Base-by-base conservation (phyloP, 1,140 invertebrate genomes). In the Drosophila bocqueti region DNA sequence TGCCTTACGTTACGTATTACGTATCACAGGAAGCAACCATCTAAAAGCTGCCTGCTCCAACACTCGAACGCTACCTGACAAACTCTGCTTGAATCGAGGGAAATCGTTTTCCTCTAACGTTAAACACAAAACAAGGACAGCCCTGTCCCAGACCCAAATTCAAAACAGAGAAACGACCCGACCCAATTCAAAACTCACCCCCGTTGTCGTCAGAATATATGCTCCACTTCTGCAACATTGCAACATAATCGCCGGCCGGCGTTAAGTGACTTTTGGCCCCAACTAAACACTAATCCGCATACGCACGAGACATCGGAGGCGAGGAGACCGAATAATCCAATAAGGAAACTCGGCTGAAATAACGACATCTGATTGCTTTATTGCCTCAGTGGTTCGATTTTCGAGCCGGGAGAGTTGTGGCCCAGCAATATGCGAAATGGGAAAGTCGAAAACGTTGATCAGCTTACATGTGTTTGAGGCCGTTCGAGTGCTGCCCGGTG, bases 281-380 rank as follows among this genome's bases (percentile, higher is more conserved):
- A 89, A 90, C 73, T 75, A 65, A 89, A 67, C 59, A 57, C 76
- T 89, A 89, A 89, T 89, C 84, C 85, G 54, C 54, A 54, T 47
- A 40, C 47, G 63, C 85, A 89, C 85, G 85, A 57, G 54, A 52
- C 75, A 90, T n/a, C 21, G 45, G 36, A n/a, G 18, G 29, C 46
- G 15, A 26, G 45, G 16, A 49, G 11, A 34, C 31, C 52, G 21
- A 83, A 84, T 89, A 89, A 89, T 89, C 85, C 85, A 89, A 90
- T 89, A 89, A 90, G 85, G 18, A 46, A 49, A 38, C 21, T 38
- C 43, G 60, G 69, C 83, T 38, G 5, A 74, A 71, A 54, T 67
- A 76, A 82, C 58, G 78, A 79, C 78, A 90, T 79, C 57, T 79
- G 62, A 84, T 82, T 89, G 78, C 62, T 90, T 79, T 89, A 90